Evolutionary conservation across 2,113 vertebrate species (phyloP).

Genomic region (Sturnira hondurensis): DNA sequence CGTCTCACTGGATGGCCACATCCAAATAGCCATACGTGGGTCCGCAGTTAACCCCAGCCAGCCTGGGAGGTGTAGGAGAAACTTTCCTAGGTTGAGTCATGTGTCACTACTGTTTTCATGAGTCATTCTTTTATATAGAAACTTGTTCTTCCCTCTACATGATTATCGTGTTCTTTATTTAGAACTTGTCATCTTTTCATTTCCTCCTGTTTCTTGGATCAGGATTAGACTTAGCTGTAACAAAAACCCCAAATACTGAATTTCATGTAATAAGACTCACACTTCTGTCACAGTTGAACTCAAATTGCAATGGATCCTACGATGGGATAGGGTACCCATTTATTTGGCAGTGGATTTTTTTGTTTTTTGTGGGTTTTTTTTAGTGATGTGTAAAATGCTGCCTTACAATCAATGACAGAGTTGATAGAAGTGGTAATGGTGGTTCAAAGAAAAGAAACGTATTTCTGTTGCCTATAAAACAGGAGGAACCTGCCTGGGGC

Average conservation of each 20-base stretch:
- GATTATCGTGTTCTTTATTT: slow-evolving; percentile 33
- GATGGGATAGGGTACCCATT: not conserved
- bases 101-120: slow-evolving; percentile 19
- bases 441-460: not conserved
- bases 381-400: not conserved
- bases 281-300: slow-evolving; percentile 19
- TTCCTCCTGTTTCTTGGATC: slow-evolving; percentile 37
- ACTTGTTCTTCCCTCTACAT: slow-evolving; percentile 26
- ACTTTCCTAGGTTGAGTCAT: not conserved
- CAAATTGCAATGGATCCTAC: not conserved
- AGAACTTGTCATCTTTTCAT: slow-evolving; percentile 38
- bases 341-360: not conserved
- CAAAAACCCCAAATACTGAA: slow-evolving; percentile 24
- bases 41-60: not conserved
- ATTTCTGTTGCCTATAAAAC: not conserved
- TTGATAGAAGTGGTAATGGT: not conserved
- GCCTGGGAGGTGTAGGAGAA: not conserved
- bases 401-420: not conserved
- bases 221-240: slow-evolving; percentile 34
- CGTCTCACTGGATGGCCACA: not conserved
- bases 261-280: not conserved
- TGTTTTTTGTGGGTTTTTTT: not conserved
- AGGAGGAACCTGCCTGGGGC: not conserved
- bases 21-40: not conserved
- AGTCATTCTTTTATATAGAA: slow-evolving; percentile 39